Base-by-base conservation (phyloP, 2,113 vertebrate genomes). In the Lepus europaeus region DNA sequence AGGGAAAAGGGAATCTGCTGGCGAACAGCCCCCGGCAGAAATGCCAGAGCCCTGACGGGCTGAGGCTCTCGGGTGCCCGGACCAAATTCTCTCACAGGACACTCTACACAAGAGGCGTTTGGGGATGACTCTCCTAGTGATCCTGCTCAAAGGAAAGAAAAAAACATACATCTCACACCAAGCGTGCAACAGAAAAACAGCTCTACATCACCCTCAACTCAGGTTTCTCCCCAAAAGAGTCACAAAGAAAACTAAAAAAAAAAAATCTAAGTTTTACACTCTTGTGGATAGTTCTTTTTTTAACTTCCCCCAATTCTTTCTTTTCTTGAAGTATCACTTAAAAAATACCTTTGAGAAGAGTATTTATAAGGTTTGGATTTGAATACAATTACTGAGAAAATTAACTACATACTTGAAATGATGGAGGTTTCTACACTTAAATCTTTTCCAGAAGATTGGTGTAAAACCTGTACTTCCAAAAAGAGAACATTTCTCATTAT, bases 341-440 rank as follows among this genome's bases (percentile, higher is more conserved):
- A n/a, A 63, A 86, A 90, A 49, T 36, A 53, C 8, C 36, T 73
- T 61, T 45, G 22, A 78, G 49, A 33, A 63, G 19, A 77, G 59
- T 56, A 56, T 64, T 81, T 78, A 10, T 82, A 59, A n/a, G 29
- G 13, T 36, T 84, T 45, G 45, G 25, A 79, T 91, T 76, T 88
- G 64, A 96, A 92, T 72, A 79, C 56, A 83, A 87, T 89, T 29
- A 92, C 45, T 66, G 73, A 92, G 81, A 90, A 94, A 88, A 96
- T 92, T 92, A 94, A 86, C 51, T 72, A 12, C 85, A 79, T 70
- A 20, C 33, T 96, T 96, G 53, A 89, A 93, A 74, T n/a, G 6
- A 87, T 95, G 51, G 74, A 87, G 23, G 70, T 29, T 89, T 94
- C 91, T 90, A 64, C n/a, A 56, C 36, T 74, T 61, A 72, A 70